Conservation (phyloP, 2,797 vertebrate species). For the Telmatherina bonti region DNA sequence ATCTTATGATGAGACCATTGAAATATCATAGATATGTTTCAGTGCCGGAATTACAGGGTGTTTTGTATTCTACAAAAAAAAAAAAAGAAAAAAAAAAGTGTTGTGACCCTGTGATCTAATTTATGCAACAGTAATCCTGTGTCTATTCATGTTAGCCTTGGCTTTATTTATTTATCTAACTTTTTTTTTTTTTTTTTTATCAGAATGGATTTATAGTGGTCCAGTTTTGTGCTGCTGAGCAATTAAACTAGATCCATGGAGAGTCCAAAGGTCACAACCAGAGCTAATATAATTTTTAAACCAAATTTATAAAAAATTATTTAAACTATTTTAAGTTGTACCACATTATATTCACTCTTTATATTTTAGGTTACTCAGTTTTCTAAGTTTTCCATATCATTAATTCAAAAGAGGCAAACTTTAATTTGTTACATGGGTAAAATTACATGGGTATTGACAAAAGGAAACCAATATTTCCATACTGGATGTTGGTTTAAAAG, state of each 20-base stretch:
- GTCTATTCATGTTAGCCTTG: conserved; percentile 21
- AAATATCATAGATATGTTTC: neutral
- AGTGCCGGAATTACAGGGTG: neutral
- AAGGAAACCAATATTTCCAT: neutral
- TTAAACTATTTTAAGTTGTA: neutral
- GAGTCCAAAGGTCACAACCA: neutral
- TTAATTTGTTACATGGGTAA: neutral
- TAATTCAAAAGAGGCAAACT: neutral
- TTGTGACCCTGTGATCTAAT: conserved; percentile 19
- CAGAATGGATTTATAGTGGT: neutral
- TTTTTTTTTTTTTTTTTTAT: conserved; percentile 10
- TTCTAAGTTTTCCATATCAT: neutral
- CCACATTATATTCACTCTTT: neutral
- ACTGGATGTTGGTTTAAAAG: neutral
- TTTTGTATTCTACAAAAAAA: neutral
- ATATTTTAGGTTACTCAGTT: neutral
- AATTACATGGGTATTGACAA: no score
- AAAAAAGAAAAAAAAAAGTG: neutral
- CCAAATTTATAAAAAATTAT: neutral
- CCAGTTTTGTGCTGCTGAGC: neutral
- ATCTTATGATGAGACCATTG: neutral
- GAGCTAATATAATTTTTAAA: neutral
- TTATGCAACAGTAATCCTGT: conserved; percentile 30
- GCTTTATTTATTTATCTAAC: conserved; percentile 18
- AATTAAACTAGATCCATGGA: neutral